Evolutionary conservation across 2,113 vertebrate genomes (phyloP).

Genomic region (Saccopteryx bilineata): DNA sequence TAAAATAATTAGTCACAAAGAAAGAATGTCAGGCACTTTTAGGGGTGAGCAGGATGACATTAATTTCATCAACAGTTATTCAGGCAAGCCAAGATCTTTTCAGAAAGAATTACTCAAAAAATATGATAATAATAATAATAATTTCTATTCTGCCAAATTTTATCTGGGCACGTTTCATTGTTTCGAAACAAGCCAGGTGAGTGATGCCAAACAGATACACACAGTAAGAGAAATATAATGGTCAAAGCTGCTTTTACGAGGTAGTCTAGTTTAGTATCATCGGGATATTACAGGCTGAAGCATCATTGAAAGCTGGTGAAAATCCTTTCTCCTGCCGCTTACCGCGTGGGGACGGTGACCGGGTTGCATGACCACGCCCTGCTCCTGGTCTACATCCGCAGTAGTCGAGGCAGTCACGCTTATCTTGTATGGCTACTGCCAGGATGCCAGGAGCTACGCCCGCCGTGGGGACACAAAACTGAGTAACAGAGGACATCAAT

Average conservation of each 20-base stretch:
- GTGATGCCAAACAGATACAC: not conserved
- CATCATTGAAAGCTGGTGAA: constrained; percentile 14
- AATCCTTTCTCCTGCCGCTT: not conserved
- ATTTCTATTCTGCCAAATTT: constrained; percentile 72
- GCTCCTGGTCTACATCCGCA: not conserved
- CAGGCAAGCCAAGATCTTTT: constrained; percentile 73
- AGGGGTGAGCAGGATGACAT: constrained; percentile 80
- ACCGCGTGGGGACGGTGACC: constrained; percentile 1
- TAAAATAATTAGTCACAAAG: constrained; percentile 86
- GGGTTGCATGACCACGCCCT: not conserved
- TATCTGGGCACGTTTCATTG: constrained; percentile 43
- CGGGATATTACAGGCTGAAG: not conserved
- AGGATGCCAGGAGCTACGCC: not conserved
- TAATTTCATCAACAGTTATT: constrained; percentile 82
- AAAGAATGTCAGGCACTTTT: constrained; percentile 81
- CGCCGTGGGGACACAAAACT: not conserved
- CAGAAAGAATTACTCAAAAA: constrained; percentile 69
- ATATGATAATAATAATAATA: not conserved
- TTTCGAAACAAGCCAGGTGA: constrained; percentile 65
- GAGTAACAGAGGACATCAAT: not conserved
- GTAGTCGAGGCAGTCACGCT: not conserved
- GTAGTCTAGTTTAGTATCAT: not conserved
- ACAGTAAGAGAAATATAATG: not conserved
- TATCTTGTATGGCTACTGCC: not conserved
- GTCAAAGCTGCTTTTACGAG: not conserved